Evolutionary conservation across 2,888 invertebrate genomes (phyloP), one percentile per base, ranked within the genome.

Genomic region (Agonopterix subpropinquella): DNA sequence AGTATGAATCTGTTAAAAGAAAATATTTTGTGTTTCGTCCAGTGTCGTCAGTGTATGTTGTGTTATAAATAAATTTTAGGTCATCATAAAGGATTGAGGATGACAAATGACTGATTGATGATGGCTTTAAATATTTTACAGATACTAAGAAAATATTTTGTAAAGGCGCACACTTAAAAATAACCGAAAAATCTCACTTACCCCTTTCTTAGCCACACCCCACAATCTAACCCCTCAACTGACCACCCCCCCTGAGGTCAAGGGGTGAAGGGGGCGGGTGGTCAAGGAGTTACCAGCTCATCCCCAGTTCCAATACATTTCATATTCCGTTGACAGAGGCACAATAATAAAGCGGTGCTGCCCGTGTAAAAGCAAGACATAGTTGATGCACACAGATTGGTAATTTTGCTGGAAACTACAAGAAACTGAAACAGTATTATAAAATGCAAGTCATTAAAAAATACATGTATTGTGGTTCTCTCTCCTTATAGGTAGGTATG

Each of bases 271-370:
- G 44, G 41, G 67, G 70, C 66, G 61, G 73, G 56, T 64, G 78
- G 76, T 80, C 80, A 81, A 81, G 79, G 77, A 79, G 79, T 70
- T 70, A 66, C 70, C 66, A 65, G 76, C 84, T 84, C 87, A 86
- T 86, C 87, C 86, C 80, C 60, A 67, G 73, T 75, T 75, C 82
- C 87, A 87, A 88, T 87, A 88, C 86, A 88, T 87, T 88, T 88
- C 87, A 88, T 88, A 87, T 88, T 88, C 87, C 87, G 87, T 84
- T 86, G 88, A 88, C 88, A 87, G 87, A 83, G 84, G 86, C 85
- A 80, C 86, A 88, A 86, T 87, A 88, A 87, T 87, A 84, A 86
- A 81, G 79, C 77, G 70, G 68, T 65, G 56, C 74, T 66, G 63
- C 67, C 70, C 73, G 79, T 81, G 83, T 78, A 82, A 80, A 79